Evolutionary conservation across 2,113 vertebrate genomes (phyloP).

Genomic region (Ovis canadensis): DNA sequence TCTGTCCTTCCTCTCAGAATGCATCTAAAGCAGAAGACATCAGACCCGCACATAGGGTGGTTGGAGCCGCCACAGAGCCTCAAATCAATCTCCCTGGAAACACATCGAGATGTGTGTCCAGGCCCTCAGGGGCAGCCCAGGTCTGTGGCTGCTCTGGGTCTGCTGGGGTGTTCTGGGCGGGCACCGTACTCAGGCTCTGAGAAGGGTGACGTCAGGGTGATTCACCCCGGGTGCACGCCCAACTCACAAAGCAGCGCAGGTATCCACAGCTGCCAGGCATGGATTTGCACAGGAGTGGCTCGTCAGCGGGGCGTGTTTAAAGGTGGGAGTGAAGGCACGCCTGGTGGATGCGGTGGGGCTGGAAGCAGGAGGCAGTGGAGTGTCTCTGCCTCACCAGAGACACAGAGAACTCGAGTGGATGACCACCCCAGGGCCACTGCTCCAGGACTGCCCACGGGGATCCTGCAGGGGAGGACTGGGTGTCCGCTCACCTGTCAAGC

Average conservation of each 20-base stretch:
- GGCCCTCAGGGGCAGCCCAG: background rate
- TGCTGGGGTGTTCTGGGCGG: background rate
- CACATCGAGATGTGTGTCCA: background rate
- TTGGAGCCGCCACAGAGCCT: background rate
- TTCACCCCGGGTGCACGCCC: conserved; percentile 32
- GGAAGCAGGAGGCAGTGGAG: background rate
- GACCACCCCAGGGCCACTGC: background rate
- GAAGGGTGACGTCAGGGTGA: conserved; percentile 36
- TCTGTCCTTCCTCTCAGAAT: background rate
- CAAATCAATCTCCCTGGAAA: background rate
- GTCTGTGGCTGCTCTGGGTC: background rate
- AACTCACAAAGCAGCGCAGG: background rate
- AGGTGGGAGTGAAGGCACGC: fast-evolving
- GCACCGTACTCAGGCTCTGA: background rate
- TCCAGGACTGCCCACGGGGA: background rate
- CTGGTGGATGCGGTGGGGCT: background rate
- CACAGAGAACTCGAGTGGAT: background rate
- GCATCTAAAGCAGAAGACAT: background rate
- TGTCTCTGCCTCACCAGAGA: background rate
- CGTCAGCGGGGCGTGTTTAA: fast-evolving
- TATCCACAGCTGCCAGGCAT: conserved; percentile 1
- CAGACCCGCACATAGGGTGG: background rate
- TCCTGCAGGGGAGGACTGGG: background rate
- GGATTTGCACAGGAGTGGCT: conserved; percentile 1
- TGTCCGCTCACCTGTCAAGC: background rate